phyloP scores from a whole-genome alignment of 1,140 invertebrate genomes.

The Battus philenor region DNA sequence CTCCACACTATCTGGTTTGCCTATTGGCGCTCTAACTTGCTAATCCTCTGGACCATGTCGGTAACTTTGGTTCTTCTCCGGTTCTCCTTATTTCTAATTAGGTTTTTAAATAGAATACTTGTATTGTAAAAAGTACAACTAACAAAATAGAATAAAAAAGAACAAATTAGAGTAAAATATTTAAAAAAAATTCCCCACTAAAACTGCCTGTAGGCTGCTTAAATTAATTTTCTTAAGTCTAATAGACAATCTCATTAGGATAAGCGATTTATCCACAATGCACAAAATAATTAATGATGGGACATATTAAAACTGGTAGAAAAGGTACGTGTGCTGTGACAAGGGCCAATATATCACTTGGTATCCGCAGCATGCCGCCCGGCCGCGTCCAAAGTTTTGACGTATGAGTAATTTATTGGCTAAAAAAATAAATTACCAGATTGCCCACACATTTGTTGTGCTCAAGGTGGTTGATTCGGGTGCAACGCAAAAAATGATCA shows the following conservation, averaged over 20 bases:
- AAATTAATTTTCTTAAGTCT: conserved; percentile 15
- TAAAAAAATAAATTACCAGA: conserved; percentile 73
- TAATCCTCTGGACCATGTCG: too few species aligned
- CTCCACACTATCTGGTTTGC: too few species aligned
- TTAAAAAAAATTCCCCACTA: too few species aligned
- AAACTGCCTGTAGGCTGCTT: too few species aligned
- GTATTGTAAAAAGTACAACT: too few species aligned
- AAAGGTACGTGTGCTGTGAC: conserved; percentile 60
- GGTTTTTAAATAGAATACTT: too few species aligned
- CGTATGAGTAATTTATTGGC: conserved; percentile 73
- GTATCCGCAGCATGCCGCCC: conserved; percentile 27
- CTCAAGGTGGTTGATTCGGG: conserved; percentile 68
- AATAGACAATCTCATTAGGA: conserved; percentile 35
- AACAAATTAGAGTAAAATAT: too few species aligned
- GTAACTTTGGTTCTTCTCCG: too few species aligned
- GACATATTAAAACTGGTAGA: conserved; percentile 57
- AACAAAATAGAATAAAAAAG: too few species aligned
- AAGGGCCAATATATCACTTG: conserved; percentile 70
- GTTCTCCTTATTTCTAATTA: too few species aligned
- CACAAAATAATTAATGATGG: conserved; percentile 56
- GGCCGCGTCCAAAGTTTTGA: conserved; percentile 62
- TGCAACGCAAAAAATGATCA: conserved; percentile 67
- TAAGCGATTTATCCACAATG: conserved; percentile 43
- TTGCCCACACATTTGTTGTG: conserved; percentile 68
- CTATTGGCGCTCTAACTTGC: too few species aligned